These are phyloP conservation scores for Platanista minor DNA, from an alignment of 2,113 vertebrate genomes.

Conservation along the genomic window DNA sequence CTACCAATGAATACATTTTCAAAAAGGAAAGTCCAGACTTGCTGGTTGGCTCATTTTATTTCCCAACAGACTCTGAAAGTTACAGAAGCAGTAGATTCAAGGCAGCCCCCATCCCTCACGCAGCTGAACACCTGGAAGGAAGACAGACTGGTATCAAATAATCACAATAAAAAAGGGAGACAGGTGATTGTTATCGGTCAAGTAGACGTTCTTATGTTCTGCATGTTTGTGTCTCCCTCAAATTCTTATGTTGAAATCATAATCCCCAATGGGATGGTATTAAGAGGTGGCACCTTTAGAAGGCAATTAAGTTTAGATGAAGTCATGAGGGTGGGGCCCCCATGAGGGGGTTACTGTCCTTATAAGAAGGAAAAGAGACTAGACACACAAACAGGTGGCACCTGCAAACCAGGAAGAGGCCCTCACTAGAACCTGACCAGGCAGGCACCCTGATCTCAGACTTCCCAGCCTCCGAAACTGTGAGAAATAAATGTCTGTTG, in stretches of 20 bases:
- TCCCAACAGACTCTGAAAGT: neutral
- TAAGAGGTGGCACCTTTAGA: neutral
- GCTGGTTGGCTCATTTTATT: neutral
- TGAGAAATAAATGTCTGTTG: neutral
- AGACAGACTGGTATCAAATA: neutral
- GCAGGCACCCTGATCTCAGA: neutral
- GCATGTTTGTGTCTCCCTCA: neutral
- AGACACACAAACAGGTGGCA: neutral
- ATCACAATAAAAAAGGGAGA: neutral
- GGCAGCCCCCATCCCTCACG: neutral
- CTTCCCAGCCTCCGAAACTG: neutral
- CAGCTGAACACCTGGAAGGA: neutral
- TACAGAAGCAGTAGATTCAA: neutral
- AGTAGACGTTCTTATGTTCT: neutral
- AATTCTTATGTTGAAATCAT: neutral
- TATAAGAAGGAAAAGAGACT: neutral
- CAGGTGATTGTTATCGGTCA: neutral
- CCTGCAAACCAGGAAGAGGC: neutral
- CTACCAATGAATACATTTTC: neutral
- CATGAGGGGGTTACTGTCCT: neutral
- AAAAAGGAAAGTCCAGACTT: neutral
- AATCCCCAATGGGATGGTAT: neutral
- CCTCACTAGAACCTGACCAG: neutral
- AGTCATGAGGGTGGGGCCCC: neutral
- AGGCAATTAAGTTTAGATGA: neutral